phyloP scores from a whole-genome alignment of 1,140 invertebrate species.

The Coelopa frigida region DNA sequence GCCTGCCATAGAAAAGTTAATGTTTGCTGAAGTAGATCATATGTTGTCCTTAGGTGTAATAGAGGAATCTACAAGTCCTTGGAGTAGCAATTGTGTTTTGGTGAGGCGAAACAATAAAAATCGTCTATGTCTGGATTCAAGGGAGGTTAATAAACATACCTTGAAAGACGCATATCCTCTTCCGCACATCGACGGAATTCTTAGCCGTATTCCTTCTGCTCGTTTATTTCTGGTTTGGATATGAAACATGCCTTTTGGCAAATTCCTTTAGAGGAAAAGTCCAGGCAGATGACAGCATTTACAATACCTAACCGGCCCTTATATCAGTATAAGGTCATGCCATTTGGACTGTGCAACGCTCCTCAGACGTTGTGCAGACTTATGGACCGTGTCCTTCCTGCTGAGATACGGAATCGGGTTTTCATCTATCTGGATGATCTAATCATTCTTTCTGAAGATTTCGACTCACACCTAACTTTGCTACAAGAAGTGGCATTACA shows the following conservation, averaged over 20 bases:
- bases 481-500: slow-evolving; percentile 34
- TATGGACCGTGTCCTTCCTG: slow-evolving; percentile 10
- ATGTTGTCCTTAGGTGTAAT: slow-evolving; percentile 24
- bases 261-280: slow-evolving; percentile 24
- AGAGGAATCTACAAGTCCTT: slow-evolving; percentile 20
- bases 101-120: slow-evolving; percentile 21
- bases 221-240: slow-evolving; percentile 17
- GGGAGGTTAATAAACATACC: slow-evolving; percentile 26
- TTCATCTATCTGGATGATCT: slow-evolving; percentile 44
- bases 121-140: slow-evolving; percentile 27
- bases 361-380: slow-evolving; percentile 8
- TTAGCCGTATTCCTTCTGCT: slow-evolving; percentile 16
- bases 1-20: slow-evolving; percentile 15
- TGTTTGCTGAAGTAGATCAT: slow-evolving; percentile 20
- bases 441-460: slow-evolving; percentile 34
- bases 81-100: slow-evolving; percentile 23
- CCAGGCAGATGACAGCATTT: slow-evolving; percentile 44
- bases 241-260: slow-evolving; percentile 35
- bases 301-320: slow-evolving; percentile 13
- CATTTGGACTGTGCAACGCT: slow-evolving; percentile 14
- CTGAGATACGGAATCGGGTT: not conserved
- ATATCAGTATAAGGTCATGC: slow-evolving; percentile 15
- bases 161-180: slow-evolving; percentile 31
- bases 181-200: slow-evolving; percentile 18
- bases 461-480: slow-evolving; percentile 42